phyloP scores from a whole-genome alignment of 2,113 vertebrate genomes.

The Aythya baeri region DNA sequence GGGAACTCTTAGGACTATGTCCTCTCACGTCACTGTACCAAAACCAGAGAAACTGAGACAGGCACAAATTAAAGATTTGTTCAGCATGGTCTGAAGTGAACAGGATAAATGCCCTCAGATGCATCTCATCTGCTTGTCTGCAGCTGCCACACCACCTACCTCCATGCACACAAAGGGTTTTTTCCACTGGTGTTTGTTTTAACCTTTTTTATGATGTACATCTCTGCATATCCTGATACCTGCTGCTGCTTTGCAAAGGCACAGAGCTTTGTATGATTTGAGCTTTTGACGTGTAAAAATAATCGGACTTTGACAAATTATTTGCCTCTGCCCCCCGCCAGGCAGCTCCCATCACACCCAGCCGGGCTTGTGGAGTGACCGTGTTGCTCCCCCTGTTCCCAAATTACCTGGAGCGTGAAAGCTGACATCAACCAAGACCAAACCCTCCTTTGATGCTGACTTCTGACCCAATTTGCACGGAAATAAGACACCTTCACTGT shows the following conservation, averaged over 20 bases:
- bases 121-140: not conserved
- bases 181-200: no score
- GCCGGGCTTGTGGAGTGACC: not conserved
- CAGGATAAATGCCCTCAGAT: not conserved
- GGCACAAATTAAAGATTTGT: not conserved
- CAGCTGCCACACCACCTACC: not conserved
- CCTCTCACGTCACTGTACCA: not conserved
- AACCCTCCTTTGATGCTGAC: not conserved
- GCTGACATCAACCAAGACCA: not conserved
- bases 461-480: not conserved
- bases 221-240: not conserved
- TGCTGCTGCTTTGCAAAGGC: not conserved
- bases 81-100: not conserved
- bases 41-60: not conserved
- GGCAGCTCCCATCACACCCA: not conserved
- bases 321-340: not conserved
- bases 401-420: not conserved
- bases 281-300: not conserved
- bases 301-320: not conserved
- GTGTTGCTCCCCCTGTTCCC: not conserved
- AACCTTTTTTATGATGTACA: not conserved
- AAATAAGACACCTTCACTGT: not conserved
- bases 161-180: accelerated
- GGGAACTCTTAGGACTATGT: not conserved
- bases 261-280: not conserved